Conservation (phyloP, 2,113 vertebrate genomes). For the Salvator merianae region DNA sequence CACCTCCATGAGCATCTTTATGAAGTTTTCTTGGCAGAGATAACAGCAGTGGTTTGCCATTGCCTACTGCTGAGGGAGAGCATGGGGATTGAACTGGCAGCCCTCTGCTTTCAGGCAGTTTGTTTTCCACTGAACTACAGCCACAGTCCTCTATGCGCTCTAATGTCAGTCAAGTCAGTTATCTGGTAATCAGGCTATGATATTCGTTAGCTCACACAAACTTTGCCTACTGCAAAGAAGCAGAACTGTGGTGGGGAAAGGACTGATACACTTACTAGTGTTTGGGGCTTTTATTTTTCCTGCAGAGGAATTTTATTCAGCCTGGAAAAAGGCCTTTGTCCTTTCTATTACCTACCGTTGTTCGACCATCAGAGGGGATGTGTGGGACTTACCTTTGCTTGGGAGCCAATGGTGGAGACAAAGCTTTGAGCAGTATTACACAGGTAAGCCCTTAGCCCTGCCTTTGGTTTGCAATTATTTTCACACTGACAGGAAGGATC, state of each 20-base stretch:
- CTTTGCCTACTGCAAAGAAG: neutral
- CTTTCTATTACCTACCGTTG: slow-evolving; percentile 91
- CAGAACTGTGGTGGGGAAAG: neutral
- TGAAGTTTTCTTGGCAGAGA: too few relatives aligned
- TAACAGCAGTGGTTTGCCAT: too few relatives aligned
- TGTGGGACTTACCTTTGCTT: slow-evolving; percentile 93
- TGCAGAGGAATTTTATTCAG: slow-evolving; percentile 84
- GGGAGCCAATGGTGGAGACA: slow-evolving; percentile 87
- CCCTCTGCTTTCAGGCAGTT: too few relatives aligned
- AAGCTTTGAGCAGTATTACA: slow-evolving; percentile 87
- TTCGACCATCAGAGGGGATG: slow-evolving; percentile 86
- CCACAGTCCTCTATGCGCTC: too few relatives aligned
- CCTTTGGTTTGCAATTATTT: neutral
- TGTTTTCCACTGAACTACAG: too few relatives aligned
- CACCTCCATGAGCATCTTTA: too few relatives aligned
- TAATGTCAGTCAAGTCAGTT: neutral
- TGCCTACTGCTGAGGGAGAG: too few relatives aligned
- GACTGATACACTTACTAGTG: neutral
- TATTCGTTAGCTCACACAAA: neutral
- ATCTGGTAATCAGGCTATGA: neutral
- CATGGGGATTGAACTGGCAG: too few relatives aligned
- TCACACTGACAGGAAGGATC: neutral
- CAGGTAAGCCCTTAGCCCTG: slow-evolving; percentile 77
- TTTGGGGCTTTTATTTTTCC: slow-evolving; percentile 8
- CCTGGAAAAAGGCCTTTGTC: slow-evolving; percentile 89